phyloP scores from a whole-genome alignment of 2,888 invertebrate genomes.

The Lithophane socia region DNA sequence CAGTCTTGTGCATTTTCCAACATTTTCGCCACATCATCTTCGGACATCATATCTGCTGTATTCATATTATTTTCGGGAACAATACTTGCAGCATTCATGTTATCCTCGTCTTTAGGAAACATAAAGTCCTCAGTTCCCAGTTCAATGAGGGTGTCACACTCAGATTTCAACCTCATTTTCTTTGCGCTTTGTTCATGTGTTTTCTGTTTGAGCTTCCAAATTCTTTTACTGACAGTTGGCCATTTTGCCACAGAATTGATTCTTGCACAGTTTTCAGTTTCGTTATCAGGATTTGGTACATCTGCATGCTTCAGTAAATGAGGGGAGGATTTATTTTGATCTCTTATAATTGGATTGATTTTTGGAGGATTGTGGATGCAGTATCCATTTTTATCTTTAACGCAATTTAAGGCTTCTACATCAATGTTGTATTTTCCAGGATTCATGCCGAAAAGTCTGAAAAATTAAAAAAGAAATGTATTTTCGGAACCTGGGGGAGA shows the following conservation, averaged over 20 bases:
- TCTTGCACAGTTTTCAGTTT: conserved; percentile 81
- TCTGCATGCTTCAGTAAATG: conserved; percentile 70
- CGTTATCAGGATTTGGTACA: conserved; percentile 69
- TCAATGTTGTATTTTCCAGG: conserved; percentile 85
- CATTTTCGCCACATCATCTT: conserved; percentile 43
- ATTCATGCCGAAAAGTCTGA: conserved; percentile 83
- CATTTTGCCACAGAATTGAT: conserved; percentile 82
- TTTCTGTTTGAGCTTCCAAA: conserved; percentile 79
- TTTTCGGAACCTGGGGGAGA: neutral
- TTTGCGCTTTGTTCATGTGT: conserved; percentile 75
- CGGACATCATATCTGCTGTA: conserved; percentile 30
- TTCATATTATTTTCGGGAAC: conserved; percentile 43
- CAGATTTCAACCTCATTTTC: conserved; percentile 78
- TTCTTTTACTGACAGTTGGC: conserved; percentile 81
- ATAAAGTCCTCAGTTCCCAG: conserved; percentile 76
- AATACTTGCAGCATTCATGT: conserved; percentile 30
- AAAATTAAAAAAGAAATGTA: conserved; percentile 67
- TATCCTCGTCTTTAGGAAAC: conserved; percentile 40
- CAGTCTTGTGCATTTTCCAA: conserved; percentile 43
- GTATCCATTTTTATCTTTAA: conserved; percentile 82
- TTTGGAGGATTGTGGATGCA: conserved; percentile 81
- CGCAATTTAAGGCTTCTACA: conserved; percentile 82
- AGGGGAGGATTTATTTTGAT: conserved; percentile 60
- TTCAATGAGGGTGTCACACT: conserved; percentile 74
- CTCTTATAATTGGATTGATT: conserved; percentile 65